Percentiles rank a stretch among this genome's conserved stretches.
Evolutionary conservation across 2,888 invertebrate genomes (phyloP).

Genomic region (Pachliopta kotzebuea): DNA sequence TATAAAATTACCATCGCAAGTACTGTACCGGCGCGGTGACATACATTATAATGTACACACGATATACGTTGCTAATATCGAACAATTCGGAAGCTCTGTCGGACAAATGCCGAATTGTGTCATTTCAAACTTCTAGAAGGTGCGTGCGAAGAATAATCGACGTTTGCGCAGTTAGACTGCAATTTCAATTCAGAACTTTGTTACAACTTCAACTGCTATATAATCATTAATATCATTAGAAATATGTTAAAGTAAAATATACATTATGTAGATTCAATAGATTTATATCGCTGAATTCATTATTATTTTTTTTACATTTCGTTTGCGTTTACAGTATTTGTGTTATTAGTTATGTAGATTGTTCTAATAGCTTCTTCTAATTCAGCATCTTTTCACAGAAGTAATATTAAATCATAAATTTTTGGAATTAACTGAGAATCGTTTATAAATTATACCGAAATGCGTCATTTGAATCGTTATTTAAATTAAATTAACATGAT

Average conservation of each 20-base stretch:
- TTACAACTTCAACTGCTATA: not conserved
- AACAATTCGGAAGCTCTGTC: slow-evolving; percentile 30
- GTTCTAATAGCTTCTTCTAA: not conserved
- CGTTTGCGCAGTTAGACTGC: not conserved
- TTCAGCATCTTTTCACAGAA: not conserved
- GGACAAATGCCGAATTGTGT: slow-evolving; percentile 4
- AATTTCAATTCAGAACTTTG: not conserved
- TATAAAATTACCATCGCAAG: slow-evolving; percentile 58
- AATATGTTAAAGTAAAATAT: not conserved
- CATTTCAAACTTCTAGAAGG: slow-evolving; percentile 10
- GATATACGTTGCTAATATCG: slow-evolving; percentile 26
- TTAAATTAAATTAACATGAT: not conserved
- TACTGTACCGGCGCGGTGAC: slow-evolving; percentile 39
- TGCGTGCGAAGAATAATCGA: not conserved
- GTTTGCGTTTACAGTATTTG: not conserved
- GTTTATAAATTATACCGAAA: not conserved
- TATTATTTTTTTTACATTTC: not conserved
- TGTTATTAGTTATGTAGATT: not conserved
- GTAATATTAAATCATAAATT: not conserved
- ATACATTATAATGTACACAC: slow-evolving; percentile 19
- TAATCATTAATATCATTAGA: not conserved
- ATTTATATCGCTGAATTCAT: not conserved
- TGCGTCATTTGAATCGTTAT: not conserved
- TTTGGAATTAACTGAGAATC: not conserved
- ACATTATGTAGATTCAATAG: not conserved